Base-by-base conservation (phyloP, 2,113 vertebrate species). In the Plecotus auritus region DNA sequence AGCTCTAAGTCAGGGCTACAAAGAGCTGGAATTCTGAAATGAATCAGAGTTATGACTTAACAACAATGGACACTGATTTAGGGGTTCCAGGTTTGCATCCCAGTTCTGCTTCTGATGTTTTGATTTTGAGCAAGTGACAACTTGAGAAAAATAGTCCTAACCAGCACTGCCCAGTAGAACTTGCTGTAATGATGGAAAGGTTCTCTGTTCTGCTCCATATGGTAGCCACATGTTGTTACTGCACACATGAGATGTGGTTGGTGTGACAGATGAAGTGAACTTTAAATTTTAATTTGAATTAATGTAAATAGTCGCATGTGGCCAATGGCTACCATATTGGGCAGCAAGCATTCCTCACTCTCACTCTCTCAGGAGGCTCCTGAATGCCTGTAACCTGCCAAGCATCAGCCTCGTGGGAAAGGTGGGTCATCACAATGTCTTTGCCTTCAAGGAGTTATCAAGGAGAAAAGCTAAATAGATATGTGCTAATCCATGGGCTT, bases 371-470 rank as follows among this genome's bases (percentile, higher is more conserved):
- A 64, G 54, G 4, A 85, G 85, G 13, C 64, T 9, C 81, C 26
- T 12, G 23, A 70, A 10, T 17, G 10, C 59, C 69, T 84, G 47
- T 23, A 47, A 32, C 51, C 30, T 81, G 42, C 35, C 13, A 83
- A 64, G 28, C 49, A 78, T 56, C 73, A 59, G 73, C 70, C 16
- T 47, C 7, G 2, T 35, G 37, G 51, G 20, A 5, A 85, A 32
- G 51, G 42, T 51, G n/a, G 2, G 28, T 28, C 28, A 74, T 74
- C 72, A 54, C 10, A 23, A 35, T 37, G 23, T 61, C 78, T 94
- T 89, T 94, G 85, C 45, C n/a, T n/a, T 85, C 42, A 72, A 81
- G 45, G 94, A 92, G 18, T 94, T 72, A 88, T 85, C 59, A 20
- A n/a, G 49, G 70, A 91, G 40, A 64, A 94, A 94, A 92, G 49